Base-by-base conservation (phyloP, 1,140 invertebrate genomes). In the Listronotus bonariensis region DNA sequence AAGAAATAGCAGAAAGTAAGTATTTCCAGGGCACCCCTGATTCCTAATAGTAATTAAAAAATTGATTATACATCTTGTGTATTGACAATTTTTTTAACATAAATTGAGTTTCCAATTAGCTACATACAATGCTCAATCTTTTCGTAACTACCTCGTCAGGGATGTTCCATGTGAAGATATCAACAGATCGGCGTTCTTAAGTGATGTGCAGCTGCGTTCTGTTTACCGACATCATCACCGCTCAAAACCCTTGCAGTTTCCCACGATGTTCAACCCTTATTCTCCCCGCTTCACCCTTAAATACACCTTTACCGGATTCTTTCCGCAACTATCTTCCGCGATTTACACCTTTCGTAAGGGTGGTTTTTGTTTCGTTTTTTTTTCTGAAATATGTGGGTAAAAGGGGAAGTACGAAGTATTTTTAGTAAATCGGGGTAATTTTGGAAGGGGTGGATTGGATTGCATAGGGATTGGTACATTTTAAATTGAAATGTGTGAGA, bases 321-420 rank as follows among this genome's bases (percentile, higher is more conserved):
- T 48, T 58, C 56, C 56, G 56, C 56, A 58, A 58, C 45, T 58
- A 58, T 58, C 56, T 58, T 58, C 56, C 56, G 56, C 56, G 56
- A 48, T 58, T 58, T 58, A 58, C 31, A 38, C 31, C 51, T 53
- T 53, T 40, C 34, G 32, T 53, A 51, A 26, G 20, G 48, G 48
- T 51, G 48, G 48, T 51, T 51, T 51, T 51, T 51, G 48, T 51
- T 31, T 51, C 8, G 34, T 36, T 36, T 36, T 36, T 34, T 34
- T 36, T 36, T 36, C 8, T 36, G 7, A 12, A 36, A 36, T 36
- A 36, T 36, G 34, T 10, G 34, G 34, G 34, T 36, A 36, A 10
- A 36, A 9, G 34, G 34, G 34, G 34, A 36, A 36, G 34, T 36
- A 36, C 34, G 34, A 36, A 36, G 34, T 36, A 36, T 36, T 36